phyloP scores from a whole-genome alignment of 2,113 vertebrate species.

The human (Homo sapiens) region GRCh38 chr16:7731501-7732000 shows the following conservation, averaged over 20 bases:
- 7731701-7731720: background rate
- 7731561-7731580: background rate
- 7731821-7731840: background rate
- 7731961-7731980: slow-evolving; percentile 79
- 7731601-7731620: background rate
- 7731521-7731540: background rate
- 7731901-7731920: slow-evolving; percentile 38
- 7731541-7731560: background rate
- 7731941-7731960: slow-evolving; percentile 73
- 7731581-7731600: background rate
- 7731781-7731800: background rate
- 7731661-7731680: background rate
- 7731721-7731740: background rate
- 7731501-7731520: background rate
- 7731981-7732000: slow-evolving; percentile 73
- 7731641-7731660: background rate
- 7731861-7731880: slow-evolving; percentile 42
- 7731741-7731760: background rate
- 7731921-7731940: slow-evolving; percentile 50
- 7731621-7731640: too few relatives aligned
- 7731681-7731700: fast-evolving
- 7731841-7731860: background rate
- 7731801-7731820: background rate
- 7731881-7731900: slow-evolving; percentile 70
- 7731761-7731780: background rate